Conservation (phyloP, 1,140 invertebrate species). For the Littorina saxatilis region DNA sequence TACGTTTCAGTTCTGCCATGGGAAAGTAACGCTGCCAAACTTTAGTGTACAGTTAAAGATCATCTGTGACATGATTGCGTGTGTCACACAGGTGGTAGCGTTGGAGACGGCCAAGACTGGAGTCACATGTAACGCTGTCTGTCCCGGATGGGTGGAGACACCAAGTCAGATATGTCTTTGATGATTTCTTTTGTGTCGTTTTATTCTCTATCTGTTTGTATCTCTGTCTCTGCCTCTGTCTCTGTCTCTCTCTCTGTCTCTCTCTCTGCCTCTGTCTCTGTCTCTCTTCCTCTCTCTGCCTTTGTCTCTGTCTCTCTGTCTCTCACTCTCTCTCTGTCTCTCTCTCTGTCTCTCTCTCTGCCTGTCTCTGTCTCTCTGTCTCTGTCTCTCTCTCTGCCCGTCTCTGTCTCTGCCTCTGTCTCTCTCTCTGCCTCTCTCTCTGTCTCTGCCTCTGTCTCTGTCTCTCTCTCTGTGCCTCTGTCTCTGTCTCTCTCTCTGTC, state of each 20-base stretch:
- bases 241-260: not conserved
- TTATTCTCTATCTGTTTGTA: not conserved
- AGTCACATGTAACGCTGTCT: constrained; percentile 72
- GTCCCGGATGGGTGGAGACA: constrained; percentile 74
- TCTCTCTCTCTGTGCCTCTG: not conserved
- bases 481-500: not conserved
- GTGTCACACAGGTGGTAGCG: constrained; percentile 58
- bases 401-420: not conserved
- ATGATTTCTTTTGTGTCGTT: constrained; percentile 4
- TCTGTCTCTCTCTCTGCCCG: not conserved
- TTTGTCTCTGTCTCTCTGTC: too few species aligned
- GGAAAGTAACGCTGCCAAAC: too few species aligned
- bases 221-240: not conserved
- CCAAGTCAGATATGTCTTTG: constrained; percentile 60
- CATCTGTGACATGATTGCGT: too few species aligned
- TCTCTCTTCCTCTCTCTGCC: too few species aligned
- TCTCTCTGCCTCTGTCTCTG: too few species aligned
- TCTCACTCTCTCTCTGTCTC: too few species aligned
- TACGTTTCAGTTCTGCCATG: too few species aligned
- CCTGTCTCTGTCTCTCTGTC: too few species aligned
- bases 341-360: not conserved
- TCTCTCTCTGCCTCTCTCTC: not conserved
- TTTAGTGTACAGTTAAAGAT: too few species aligned
- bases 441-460: not conserved
- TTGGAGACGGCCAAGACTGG: constrained; percentile 68